Evolutionary conservation across 2,797 vertebrate genomes (phyloP).

Genomic region (Helostoma temminkii): DNA sequence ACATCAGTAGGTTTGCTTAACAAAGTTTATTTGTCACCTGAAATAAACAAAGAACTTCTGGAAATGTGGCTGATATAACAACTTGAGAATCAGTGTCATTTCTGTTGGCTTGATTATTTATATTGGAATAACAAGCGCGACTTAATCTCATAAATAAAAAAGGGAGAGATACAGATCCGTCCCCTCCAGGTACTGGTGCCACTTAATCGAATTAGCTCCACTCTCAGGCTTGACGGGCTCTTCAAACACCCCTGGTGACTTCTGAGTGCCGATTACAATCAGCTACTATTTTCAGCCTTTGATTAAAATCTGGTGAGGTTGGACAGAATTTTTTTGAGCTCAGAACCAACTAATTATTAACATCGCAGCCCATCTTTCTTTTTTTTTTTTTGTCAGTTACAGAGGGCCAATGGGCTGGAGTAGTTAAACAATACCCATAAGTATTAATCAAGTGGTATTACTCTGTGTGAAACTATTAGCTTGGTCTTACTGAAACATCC

Average conservation of each 20-base stretch:
- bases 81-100: constrained; percentile 81
- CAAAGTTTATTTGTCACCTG: constrained; percentile 74
- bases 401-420: constrained; percentile 69
- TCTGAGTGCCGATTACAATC: constrained; percentile 88
- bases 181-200: constrained; percentile 85
- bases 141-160: constrained; percentile 87
- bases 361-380: constrained; percentile 65
- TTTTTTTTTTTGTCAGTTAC: constrained; percentile 60
- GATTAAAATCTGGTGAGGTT: constrained; percentile 86
- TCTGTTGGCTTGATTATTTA: constrained; percentile 84
- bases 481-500: constrained; percentile 73
- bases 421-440: constrained; percentile 79
- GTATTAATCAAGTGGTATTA: constrained; percentile 79
- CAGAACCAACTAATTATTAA: constrained; percentile 86
- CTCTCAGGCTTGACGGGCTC: constrained; percentile 83
- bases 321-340: constrained; percentile 77
- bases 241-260: constrained; percentile 88
- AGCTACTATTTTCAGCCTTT: constrained; percentile 87
- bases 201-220: constrained; percentile 88
- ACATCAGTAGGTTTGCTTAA: constrained; percentile 26
- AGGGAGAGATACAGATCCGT: constrained; percentile 82
- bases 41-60: constrained; percentile 72
- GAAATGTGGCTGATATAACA: constrained; percentile 67
- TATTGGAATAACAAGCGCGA: constrained; percentile 84
- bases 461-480: constrained; percentile 71